Conservation (phyloP, 2,113 vertebrate species). For the Hepsetus odoe region DNA sequence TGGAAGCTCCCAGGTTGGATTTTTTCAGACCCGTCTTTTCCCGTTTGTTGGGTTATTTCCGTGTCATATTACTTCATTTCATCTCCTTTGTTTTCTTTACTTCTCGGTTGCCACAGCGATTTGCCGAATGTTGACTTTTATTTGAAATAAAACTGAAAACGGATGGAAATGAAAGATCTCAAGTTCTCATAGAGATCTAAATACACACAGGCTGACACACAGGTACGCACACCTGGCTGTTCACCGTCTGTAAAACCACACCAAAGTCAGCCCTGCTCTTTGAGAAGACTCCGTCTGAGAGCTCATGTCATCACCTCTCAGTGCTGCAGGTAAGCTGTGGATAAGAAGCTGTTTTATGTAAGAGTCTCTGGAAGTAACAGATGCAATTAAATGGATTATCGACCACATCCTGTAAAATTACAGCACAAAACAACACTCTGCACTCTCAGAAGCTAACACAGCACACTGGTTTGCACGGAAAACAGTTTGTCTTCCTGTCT, state of each 20-base stretch:
- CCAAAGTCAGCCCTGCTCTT: conserved; percentile 39
- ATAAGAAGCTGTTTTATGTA: conserved; percentile 53
- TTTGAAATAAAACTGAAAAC: too few relatives aligned
- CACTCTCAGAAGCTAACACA: conserved; percentile 37
- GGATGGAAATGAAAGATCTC: too few relatives aligned
- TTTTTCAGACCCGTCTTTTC: too few relatives aligned
- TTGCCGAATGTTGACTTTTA: too few relatives aligned
- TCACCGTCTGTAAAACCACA: conserved; percentile 44
- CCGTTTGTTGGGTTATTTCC: too few relatives aligned
- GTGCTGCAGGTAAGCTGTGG: conserved; percentile 53
- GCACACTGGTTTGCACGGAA: conserved; percentile 33
- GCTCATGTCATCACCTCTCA: conserved; percentile 36
- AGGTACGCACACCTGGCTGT: conserved; percentile 36
- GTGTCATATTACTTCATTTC: too few relatives aligned
- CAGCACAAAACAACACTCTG: conserved; percentile 38
- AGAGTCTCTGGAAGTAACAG: conserved; percentile 40
- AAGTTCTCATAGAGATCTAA: conserved; percentile 21
- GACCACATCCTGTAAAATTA: conserved; percentile 53
- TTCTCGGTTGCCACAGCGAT: too few relatives aligned
- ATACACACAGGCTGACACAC: conserved; percentile 33
- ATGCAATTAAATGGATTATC: conserved; percentile 50
- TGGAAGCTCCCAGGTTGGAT: too few relatives aligned
- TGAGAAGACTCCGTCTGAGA: conserved; percentile 45
- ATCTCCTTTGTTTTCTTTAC: too few relatives aligned
- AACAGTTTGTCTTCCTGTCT: conserved; percentile 43